Percentiles rank a stretch among this genome's conserved stretches.
These are phyloP conservation scores for Dasypus novemcinctus DNA, from an alignment of 2,113 vertebrate species.

Conservation along the genomic window DNA sequence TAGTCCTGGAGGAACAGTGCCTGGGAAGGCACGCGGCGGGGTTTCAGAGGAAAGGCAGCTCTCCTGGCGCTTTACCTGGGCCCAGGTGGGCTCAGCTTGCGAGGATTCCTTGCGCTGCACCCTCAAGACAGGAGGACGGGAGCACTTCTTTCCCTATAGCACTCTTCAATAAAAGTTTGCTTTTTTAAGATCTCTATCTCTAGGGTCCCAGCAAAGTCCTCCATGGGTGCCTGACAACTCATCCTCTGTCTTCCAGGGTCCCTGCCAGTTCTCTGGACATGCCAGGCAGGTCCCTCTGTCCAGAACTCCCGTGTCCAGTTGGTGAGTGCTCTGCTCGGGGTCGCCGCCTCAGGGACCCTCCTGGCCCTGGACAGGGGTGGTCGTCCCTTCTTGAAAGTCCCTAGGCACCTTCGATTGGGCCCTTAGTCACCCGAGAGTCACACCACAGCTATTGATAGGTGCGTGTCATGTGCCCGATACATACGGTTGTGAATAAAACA, in stretches of 20 bases:
- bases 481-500: background rate
- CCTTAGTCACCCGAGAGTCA: background rate
- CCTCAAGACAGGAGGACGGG: background rate
- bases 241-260: background rate
- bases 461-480: background rate
- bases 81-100: background rate
- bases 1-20: background rate
- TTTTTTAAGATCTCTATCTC: background rate
- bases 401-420: background rate
- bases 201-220: background rate
- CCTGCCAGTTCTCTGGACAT: background rate
- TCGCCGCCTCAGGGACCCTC: background rate
- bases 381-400: background rate
- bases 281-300: background rate
- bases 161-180: background rate
- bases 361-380: background rate
- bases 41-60: background rate
- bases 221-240: background rate
- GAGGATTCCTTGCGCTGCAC: background rate
- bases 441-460: background rate
- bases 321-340: background rate
- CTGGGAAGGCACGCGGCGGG: accelerated
- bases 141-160: background rate
- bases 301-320: no score
- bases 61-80: background rate